Evolutionary conservation across 2,797 vertebrate species (phyloP), one percentile per base, ranked within the genome.

Genomic region (Helicolenus hilgendorfi): DNA sequence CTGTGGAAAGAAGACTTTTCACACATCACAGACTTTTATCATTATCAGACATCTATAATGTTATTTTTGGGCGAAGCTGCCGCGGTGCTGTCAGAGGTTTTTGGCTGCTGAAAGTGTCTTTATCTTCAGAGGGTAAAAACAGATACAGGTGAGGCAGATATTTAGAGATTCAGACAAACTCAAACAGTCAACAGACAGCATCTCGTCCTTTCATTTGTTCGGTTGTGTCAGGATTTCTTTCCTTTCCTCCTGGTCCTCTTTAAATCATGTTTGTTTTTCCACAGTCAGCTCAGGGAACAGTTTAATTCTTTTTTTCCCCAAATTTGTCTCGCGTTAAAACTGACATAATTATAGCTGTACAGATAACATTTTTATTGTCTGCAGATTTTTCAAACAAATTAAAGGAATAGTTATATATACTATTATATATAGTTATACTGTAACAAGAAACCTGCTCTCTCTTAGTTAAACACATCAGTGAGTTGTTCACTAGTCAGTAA

Each of bases 1-100:
- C 2, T 27, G 14, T 49, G 74, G 81, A 35, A 56, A 63, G 15
- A 27, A 35, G 11, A 59, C 79, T 82, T 55, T 56, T 81, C 63
- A 33, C n/a, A 33, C n/a, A 33, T 15, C 22, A 5, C 68, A 38
- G 14, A 64, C 80, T 85, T 90, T 88, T 13, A 83, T 89, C 64
- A 1, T 63, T 9, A 2, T 64, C 27, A 65, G 65, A 75, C 64
- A 72, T 85, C 80, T 75, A 1, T 69, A 27, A 63, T 20, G 3
- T 79, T 89, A 89, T 92, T 92, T 92, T 85, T 83, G 36, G 79
- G 14, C 1, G 1, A 65, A 70, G 79, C 76, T 77, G 68, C 14
- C 2, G 4, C 13, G 18, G 0, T 53, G 64, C 58, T 74, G 65
- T 83, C 69, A 58, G 26, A 72, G 15, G 24, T 5, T 67, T 67